These are phyloP conservation scores for Squalus acanthias DNA, from an alignment of 2,797 vertebrate species.

Conservation along the genomic window DNA sequence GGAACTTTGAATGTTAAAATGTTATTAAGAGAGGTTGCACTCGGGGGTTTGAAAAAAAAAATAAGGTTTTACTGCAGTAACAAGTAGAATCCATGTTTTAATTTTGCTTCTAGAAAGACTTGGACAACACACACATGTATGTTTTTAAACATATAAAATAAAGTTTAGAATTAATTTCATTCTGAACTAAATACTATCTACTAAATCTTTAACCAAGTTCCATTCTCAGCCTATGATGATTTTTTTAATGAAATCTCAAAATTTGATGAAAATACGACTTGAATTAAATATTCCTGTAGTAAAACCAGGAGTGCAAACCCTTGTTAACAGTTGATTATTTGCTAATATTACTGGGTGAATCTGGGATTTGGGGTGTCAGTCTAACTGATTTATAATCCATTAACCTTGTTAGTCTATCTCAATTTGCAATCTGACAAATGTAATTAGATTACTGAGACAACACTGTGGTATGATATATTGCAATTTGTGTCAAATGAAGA, in stretches of 20 bases:
- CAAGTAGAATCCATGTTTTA: background rate
- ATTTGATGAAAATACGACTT: background rate
- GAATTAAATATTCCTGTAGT: background rate
- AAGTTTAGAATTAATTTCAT: background rate
- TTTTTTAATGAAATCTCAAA: background rate
- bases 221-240: background rate
- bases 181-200: background rate
- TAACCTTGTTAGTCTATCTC: background rate
- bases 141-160: background rate
- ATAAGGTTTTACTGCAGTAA: background rate
- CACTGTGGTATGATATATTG: background rate
- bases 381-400: conserved; percentile 10
- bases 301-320: background rate
- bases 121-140: background rate
- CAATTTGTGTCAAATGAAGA: conserved; percentile 23
- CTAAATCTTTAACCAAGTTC: background rate
- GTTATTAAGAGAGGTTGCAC: background rate
- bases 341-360: background rate
- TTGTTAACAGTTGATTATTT: background rate
- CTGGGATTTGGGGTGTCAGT: background rate
- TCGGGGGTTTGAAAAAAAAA: background rate
- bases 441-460: background rate
- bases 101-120: background rate
- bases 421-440: conserved; percentile 18
- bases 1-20: background rate